Evolutionary conservation across 2,888 invertebrate species (phyloP), one percentile per base, ranked within the genome.

Genomic region (Teinopalpus imperialis): DNA sequence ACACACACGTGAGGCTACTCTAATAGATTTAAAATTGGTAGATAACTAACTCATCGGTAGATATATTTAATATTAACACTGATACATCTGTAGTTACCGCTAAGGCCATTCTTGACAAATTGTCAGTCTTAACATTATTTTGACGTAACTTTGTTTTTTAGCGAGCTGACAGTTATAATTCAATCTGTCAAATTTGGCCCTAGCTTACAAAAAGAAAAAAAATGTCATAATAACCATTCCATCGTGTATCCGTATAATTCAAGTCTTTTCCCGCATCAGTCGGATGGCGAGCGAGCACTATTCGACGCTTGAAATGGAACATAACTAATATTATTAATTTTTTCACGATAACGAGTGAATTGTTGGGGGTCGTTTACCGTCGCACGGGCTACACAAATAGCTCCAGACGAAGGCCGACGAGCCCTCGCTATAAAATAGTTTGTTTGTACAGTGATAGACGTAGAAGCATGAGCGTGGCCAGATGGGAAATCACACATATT

Each of bases 21-120:
- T 36, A 36, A 26, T 36, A 36, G 24, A 24, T 26, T 24, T 16
- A 36, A 36, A 23, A 16, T 14, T 8, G 13, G 9, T 14, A 36
- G 7, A 35, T 24, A 10, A 35, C 8, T 35, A 35, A 35, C 23
- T 7, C 24, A 36, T 16, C 36, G 24, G 36, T 36, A 36, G 36
- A 36, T 26, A 14, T 8, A 36, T 36, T 14, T 24, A 24, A 36
- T 24, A 26, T 24, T 14, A 36, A 23, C 24, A 13, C 16, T n/a
- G n/a, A n/a, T n/a, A n/a, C n/a, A n/a, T n/a, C n/a, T n/a, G n/a
- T n/a, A n/a, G n/a, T n/a, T n/a, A n/a, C n/a, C n/a, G 24, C 36
- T n/a, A 13, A 9, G 36, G 36, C 16, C 36, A 36, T 16, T 8
- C 36, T 36, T 23, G 36, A 24, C 0, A 20, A 10, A 34, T 34